phyloP scores from a whole-genome alignment of 2,113 vertebrate genomes.

The Arvicanthis niloticus region DNA sequence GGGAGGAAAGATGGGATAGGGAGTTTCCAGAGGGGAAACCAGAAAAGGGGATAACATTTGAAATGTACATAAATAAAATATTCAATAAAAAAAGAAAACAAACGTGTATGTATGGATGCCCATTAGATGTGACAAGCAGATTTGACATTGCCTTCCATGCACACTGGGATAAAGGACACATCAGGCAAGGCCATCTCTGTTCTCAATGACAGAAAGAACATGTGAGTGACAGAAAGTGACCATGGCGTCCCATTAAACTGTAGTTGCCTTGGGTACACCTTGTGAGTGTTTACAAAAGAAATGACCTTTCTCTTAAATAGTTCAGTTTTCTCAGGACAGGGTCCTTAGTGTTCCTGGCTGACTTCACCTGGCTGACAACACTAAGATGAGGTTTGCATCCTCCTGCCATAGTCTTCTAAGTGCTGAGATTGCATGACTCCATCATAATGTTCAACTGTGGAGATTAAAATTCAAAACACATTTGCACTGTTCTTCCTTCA shows the following conservation, averaged over 20 bases:
- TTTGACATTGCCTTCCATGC: not conserved
- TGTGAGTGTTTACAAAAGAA: not conserved
- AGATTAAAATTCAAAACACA: not conserved
- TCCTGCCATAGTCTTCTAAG: no score
- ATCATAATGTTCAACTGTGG: not conserved
- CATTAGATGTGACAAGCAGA: constrained; percentile 9
- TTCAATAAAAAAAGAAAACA: no score
- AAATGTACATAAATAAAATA: no score
- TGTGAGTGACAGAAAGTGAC: not conserved
- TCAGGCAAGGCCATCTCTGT: not conserved
- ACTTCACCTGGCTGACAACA: no score
- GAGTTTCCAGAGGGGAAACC: no score
- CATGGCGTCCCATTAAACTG: not conserved
- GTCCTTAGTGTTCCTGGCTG: not conserved
- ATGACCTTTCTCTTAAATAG: not conserved
- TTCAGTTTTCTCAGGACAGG: not conserved
- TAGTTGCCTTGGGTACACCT: not conserved
- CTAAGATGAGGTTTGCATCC: not conserved
- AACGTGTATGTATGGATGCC: not conserved
- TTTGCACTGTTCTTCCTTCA: not conserved
- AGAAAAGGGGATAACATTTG: no score
- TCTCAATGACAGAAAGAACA: not conserved
- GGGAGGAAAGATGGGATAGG: no score
- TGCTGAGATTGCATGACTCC: not conserved
- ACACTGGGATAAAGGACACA: not conserved